These are phyloP conservation scores for Eumerus sabulonum DNA, from an alignment of 2,888 invertebrate genomes.

Conservation along the genomic window DNA sequence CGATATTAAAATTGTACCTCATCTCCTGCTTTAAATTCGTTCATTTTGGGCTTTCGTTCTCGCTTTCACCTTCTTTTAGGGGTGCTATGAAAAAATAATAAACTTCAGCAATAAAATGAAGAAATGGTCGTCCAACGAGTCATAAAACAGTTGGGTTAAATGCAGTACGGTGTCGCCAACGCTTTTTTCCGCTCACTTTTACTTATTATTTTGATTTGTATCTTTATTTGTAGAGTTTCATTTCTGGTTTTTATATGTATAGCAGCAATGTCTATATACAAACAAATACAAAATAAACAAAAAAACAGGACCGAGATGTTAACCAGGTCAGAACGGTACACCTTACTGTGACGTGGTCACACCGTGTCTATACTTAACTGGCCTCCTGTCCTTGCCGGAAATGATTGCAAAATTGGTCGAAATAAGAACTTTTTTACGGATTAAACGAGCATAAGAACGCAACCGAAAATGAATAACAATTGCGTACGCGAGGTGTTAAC, in stretches of 20 bases:
- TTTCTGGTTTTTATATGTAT: no score
- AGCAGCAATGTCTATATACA: no score
- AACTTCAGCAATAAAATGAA: slow-evolving; percentile 67
- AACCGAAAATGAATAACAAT: slow-evolving; percentile 45
- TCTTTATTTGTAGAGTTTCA: no score
- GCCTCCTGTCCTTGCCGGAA: slow-evolving; percentile 22
- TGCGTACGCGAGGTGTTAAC: slow-evolving; percentile 4
- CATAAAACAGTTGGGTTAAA: slow-evolving; percentile 63
- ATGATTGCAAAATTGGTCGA: slow-evolving; percentile 43
- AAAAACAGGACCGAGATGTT: background rate
- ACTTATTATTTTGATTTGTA: no score
- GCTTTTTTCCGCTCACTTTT: background rate
- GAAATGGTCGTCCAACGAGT: slow-evolving; percentile 68
- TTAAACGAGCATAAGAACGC: slow-evolving; percentile 53
- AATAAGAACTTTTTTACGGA: slow-evolving; percentile 47
- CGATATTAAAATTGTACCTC: slow-evolving; percentile 60
- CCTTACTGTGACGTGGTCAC: slow-evolving; percentile 1
- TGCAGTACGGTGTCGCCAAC: slow-evolving; percentile 64
- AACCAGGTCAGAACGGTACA: no score
- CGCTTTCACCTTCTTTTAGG: slow-evolving; percentile 20
- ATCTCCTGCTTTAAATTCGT: background rate
- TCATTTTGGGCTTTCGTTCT: no score
- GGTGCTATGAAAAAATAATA: slow-evolving; percentile 63
- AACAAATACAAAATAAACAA: slow-evolving; percentile 8
- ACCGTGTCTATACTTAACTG: slow-evolving; percentile 23